Conservation (phyloP, 2,113 vertebrate genomes). For the Polyodon spathula region DNA sequence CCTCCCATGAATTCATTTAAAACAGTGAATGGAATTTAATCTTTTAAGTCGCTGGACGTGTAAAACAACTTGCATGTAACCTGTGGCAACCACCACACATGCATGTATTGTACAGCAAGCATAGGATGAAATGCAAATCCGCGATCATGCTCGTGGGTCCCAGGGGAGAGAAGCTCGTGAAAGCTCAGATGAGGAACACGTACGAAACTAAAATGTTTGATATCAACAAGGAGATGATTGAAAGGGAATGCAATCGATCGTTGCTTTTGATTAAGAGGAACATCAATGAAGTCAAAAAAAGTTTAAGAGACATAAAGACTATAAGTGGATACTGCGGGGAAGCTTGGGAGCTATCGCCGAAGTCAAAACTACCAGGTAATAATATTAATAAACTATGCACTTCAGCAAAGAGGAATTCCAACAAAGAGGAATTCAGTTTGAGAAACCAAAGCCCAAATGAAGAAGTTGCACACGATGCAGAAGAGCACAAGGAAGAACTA, state of each 20-base stretch:
- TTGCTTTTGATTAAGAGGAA: constrained; percentile 19
- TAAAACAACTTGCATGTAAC: no score
- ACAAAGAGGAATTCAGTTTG: no score
- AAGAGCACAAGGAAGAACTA: no score
- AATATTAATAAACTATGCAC: no score
- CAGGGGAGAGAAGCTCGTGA: constrained; percentile 8
- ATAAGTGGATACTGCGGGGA: constrained; percentile 24
- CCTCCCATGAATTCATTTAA: constrained; percentile 1
- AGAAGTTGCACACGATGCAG: no score
- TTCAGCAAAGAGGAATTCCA: no score
- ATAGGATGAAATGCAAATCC: not conserved
- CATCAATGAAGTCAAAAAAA: constrained; percentile 16
- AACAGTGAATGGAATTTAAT: not conserved
- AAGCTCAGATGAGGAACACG: constrained; percentile 14
- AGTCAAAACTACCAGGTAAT: not conserved
- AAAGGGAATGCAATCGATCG: constrained; percentile 16
- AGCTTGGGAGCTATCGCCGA: not conserved
- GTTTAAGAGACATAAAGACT: constrained; percentile 20
- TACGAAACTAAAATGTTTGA: constrained; percentile 13
- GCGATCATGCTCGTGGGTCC: not conserved
- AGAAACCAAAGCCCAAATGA: no score
- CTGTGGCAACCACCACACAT: not conserved
- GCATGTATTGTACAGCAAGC: not conserved
- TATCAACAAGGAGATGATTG: constrained; percentile 4
- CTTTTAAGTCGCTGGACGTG: no score